phyloP scores from a whole-genome alignment of 1,140 invertebrate genomes.

The Phortica variegata region DNA sequence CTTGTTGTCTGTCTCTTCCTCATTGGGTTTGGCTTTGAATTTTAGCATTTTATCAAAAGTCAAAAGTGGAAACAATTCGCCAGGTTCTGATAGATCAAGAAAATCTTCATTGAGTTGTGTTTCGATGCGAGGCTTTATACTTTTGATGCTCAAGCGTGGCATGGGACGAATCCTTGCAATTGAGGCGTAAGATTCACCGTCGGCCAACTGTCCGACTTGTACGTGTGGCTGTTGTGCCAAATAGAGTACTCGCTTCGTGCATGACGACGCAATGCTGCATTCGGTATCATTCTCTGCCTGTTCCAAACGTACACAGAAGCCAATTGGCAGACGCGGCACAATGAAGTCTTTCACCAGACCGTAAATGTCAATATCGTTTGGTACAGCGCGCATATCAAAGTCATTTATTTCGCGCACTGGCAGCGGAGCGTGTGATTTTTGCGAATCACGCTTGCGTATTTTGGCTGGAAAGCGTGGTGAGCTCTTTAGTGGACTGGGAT shows the following conservation, averaged over 20 bases:
- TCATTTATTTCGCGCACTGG: constrained; percentile 42
- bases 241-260: constrained; percentile 34
- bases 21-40: constrained; percentile 16
- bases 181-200: too few species aligned
- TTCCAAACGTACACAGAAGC: constrained; percentile 44
- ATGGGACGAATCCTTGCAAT: too few species aligned
- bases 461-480: constrained; percentile 40
- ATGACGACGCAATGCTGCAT: background rate
- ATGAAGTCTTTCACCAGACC: constrained; percentile 51
- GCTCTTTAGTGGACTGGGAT: constrained; percentile 46
- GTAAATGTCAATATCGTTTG: constrained; percentile 44
- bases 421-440: constrained; percentile 24
- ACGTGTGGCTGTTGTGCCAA: constrained; percentile 39
- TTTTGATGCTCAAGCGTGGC: too few species aligned
- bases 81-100: constrained; percentile 39
- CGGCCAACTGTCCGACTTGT: constrained; percentile 13
- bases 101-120: constrained; percentile 33
- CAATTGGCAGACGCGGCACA: constrained; percentile 48
- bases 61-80: constrained; percentile 38
- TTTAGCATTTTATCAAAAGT: constrained; percentile 46
- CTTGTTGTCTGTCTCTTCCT: background rate
- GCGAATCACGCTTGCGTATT: constrained; percentile 25
- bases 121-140: background rate
- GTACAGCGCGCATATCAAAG: constrained; percentile 47
- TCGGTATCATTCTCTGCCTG: constrained; percentile 12